Conservation (phyloP, 92 coral and sea anemone genomes). For the Epizoanthus scotinus region DNA sequence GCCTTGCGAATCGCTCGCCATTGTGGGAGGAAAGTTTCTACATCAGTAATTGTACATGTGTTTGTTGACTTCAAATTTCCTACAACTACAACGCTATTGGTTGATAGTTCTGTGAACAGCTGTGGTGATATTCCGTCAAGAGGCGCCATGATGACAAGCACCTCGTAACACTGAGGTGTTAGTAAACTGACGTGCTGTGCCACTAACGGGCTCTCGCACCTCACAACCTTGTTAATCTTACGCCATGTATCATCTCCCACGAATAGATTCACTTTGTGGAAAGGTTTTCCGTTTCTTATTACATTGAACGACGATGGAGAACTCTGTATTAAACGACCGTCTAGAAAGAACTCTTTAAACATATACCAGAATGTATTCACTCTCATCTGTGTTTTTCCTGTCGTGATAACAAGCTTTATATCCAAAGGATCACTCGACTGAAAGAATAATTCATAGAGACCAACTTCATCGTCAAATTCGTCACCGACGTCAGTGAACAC, state of each 20-base stretch:
- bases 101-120: neutral
- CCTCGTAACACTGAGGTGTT: neutral
- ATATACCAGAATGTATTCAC: conserved; percentile 10
- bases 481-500: conserved; percentile 22
- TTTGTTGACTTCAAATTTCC: conserved; percentile 18
- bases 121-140: neutral
- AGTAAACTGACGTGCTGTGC: conserved; percentile 1
- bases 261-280: neutral
- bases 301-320: conserved; percentile 14
- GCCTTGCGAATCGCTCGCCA: conserved; percentile 16
- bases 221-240: neutral
- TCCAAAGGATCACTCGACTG: neutral
- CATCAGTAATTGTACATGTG: neutral
- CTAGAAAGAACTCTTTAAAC: conserved; percentile 16
- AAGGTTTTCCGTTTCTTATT: neutral
- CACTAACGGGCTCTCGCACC: neutral
- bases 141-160: conserved; percentile 21
- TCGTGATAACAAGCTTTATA: conserved; percentile 6
- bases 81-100: neutral
- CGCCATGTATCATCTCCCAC: conserved; percentile 24
- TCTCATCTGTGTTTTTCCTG: conserved; percentile 10
- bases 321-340: conserved; percentile 4
- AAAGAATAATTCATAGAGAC: neutral
- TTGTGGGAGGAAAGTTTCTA: neutral
- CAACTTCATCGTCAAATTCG: conserved; percentile 21